Evolutionary conservation across 1,140 invertebrate species (phyloP).

Genomic region (Helicorthomorpha holstii): DNA sequence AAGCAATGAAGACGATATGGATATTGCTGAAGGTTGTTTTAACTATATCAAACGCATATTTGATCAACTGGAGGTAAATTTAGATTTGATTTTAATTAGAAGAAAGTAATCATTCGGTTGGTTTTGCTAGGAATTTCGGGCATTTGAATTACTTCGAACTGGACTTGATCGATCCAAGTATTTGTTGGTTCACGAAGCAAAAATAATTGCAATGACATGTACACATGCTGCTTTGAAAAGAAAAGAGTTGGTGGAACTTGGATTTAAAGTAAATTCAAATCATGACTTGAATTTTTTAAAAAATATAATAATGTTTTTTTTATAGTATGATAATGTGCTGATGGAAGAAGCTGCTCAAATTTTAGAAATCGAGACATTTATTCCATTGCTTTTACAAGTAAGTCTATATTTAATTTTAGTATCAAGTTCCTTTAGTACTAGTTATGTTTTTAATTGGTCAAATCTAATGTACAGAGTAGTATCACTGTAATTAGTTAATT

Average conservation of each 20-base stretch:
- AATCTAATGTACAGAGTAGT: no score
- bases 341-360: conserved; percentile 99
- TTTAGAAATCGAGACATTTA: conserved; percentile 98
- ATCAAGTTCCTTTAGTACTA: no score
- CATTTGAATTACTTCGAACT: conserved; percentile 83
- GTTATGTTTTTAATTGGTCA: no score
- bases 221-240: conserved; percentile 96
- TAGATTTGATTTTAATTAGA: conserved; percentile 3
- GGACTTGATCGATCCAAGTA: conserved; percentile 92
- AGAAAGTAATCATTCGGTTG: not conserved
- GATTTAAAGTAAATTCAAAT: conserved; percentile 28
- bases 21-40: conserved; percentile 84
- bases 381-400: conserved; percentile 84
- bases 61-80: conserved; percentile 60
- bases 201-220: conserved; percentile 99
- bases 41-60: conserved; percentile 92
- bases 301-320: conserved; percentile 4
- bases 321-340: conserved; percentile 92
- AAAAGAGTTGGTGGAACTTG: conserved; percentile 86
- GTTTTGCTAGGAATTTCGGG: conserved; percentile 60
- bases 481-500: no score
- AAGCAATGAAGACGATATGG: conserved; percentile 68
- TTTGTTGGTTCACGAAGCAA: conserved; percentile 93
- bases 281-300: not conserved
- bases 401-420: no score